These are phyloP conservation scores for Masnerella sp. DNA, from an alignment of 2,888 invertebrate species.

Conservation along the genomic window DNA sequence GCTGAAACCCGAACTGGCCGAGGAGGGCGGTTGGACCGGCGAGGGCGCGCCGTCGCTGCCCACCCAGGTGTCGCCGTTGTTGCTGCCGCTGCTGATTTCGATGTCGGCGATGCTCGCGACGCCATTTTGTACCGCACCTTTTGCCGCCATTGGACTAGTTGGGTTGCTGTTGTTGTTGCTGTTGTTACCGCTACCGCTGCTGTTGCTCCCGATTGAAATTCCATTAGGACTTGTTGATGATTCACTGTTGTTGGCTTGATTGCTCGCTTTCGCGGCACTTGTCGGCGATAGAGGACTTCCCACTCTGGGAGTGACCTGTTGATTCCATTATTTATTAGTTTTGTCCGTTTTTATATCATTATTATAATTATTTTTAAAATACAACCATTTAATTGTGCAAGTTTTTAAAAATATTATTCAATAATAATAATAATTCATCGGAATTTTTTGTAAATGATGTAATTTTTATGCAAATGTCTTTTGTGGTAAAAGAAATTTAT, in stretches of 20 bases:
- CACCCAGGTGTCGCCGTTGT: constrained; percentile 76
- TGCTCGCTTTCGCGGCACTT: constrained; percentile 61
- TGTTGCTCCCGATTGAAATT: constrained; percentile 63
- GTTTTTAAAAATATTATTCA: too few relatives aligned
- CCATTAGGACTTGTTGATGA: constrained; percentile 67
- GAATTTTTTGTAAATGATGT: too few relatives aligned
- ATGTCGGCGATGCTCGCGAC: constrained; percentile 76
- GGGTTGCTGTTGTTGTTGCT: constrained; percentile 64
- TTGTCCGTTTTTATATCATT: too few relatives aligned
- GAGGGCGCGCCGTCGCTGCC: constrained; percentile 79
- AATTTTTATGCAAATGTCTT: too few relatives aligned
- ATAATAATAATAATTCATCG: too few relatives aligned
- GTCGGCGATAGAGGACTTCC: constrained; percentile 74
- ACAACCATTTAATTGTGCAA: too few relatives aligned
- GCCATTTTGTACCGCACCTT: constrained; percentile 71
- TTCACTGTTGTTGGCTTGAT: constrained; percentile 56
- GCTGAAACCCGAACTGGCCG: constrained; percentile 90
- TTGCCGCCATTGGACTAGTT: constrained; percentile 76
- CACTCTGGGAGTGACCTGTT: constrained; percentile 73
- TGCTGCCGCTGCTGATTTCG: constrained; percentile 77
- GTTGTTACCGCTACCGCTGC: constrained; percentile 37
- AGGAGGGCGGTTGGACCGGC: constrained; percentile 82
- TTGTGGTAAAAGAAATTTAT: too few relatives aligned
- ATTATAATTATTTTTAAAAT: too few relatives aligned
- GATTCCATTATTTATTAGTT: too few relatives aligned